Conservation (phyloP, 2,888 invertebrate species). For the Protonemura montana region DNA sequence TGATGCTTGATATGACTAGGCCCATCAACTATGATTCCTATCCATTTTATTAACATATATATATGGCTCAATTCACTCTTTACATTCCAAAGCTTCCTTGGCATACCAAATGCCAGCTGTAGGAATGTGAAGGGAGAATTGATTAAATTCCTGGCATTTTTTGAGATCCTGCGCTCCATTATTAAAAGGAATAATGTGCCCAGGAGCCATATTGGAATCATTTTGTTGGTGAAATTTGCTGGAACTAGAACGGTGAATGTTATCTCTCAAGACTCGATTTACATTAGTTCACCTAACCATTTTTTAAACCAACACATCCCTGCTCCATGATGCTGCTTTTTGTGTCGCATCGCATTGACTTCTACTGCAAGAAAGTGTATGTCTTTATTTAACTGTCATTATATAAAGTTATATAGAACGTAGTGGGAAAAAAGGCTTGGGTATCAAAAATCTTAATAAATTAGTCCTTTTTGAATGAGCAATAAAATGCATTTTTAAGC, state of each 20-base stretch:
- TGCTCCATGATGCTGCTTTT: neutral
- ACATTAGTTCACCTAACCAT: too few species aligned
- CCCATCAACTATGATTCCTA: too few species aligned
- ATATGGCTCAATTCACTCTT: too few species aligned
- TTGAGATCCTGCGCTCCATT: neutral
- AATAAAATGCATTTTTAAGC: too few species aligned
- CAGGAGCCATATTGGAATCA: neutral
- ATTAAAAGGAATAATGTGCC: neutral
- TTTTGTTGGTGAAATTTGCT: neutral
- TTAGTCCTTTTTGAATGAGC: too few species aligned
- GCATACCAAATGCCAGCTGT: neutral
- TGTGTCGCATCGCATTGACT: neutral
- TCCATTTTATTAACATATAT: too few species aligned
- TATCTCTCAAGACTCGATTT: too few species aligned
- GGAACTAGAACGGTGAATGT: neutral
- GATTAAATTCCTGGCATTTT: slow-evolving; percentile 34
- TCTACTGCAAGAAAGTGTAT: slow-evolving; percentile 22
- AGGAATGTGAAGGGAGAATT: slow-evolving; percentile 24
- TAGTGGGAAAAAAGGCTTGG: too few species aligned
- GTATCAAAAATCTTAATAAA: too few species aligned
- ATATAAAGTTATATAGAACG: too few species aligned
- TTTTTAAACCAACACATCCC: neutral
- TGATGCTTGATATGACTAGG: too few species aligned
- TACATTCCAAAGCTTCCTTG: neutral
- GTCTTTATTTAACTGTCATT: neutral